Conservation (phyloP, 2,113 vertebrate genomes). For the Dromiciops gliroides region DNA sequence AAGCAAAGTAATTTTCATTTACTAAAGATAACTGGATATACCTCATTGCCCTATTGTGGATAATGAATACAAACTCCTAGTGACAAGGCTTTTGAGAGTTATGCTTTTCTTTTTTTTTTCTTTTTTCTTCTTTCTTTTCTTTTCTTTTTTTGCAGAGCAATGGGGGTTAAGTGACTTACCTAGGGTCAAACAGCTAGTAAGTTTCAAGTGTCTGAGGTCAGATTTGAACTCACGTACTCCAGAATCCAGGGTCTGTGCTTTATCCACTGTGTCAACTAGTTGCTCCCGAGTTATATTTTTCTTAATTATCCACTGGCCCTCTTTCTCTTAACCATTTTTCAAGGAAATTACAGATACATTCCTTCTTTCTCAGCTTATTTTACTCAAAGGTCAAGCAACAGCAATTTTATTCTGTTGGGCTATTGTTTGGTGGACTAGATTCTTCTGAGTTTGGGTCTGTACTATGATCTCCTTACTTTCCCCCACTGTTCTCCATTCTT, state of each 20-base stretch:
- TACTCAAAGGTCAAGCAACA: constrained; percentile 3
- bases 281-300: constrained; percentile 48
- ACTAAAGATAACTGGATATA: constrained; percentile 62
- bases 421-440: not conserved
- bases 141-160: too few relatives aligned
- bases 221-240: too few relatives aligned
- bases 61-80: constrained; percentile 70
- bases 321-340: constrained; percentile 34
- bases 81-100: constrained; percentile 54
- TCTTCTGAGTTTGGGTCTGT: not conserved
- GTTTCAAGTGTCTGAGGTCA: too few relatives aligned
- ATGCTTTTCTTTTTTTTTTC: constrained; percentile 57
- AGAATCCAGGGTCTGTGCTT: too few relatives aligned
- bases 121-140: too few relatives aligned
- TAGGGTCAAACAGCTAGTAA: too few relatives aligned
- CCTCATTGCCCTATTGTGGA: constrained; percentile 10
- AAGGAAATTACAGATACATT: constrained; percentile 67
- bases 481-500: not conserved
- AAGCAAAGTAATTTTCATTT: constrained; percentile 59
- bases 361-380: constrained; percentile 48
- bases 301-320: constrained; percentile 55
- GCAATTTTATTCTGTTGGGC: constrained; percentile 22
- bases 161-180: too few relatives aligned
- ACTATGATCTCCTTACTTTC: not conserved
- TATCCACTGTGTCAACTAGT: too few relatives aligned